Evolutionary conservation across 2,888 invertebrate genomes (phyloP), one percentile per base, ranked within the genome.

Genomic region (Trachelus iudaicus): DNA sequence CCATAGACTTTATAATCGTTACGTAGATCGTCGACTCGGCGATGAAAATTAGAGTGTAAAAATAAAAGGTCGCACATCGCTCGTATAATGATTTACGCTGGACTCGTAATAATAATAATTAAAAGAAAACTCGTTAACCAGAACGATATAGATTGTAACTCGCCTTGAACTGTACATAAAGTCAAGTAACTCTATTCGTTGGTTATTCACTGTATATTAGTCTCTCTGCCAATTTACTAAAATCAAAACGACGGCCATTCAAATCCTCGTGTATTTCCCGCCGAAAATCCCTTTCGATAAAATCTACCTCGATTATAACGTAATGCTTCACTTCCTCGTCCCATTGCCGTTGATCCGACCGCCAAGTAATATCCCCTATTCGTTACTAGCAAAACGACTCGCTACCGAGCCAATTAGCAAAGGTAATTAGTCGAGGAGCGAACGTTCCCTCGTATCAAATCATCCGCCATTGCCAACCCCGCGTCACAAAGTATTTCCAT

Each of bases 111-210:
- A 30, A 30, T n/a, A 12, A 30, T 35, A 35, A 3, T 34, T 0
- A 56, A 40, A 15, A 15, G 0, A 4, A 40, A 56, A 23, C 9
- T 56, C 56, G 23, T 9, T 56, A 89, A 87, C 84, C 84, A 83
- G 87, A 81, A 78, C 87, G 82, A 23, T 85, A 33, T 86, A 87
- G 88, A 90, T 88, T 85, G 88, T 88, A 82, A 88, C 86, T 88
- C 78, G 84, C 89, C 89, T 89, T 87, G 89, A 82, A 86, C 74
- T n/a, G 37, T 35, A 13, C 6, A 34, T 35, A 9, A 9, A 6
- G 9, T 56, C 15, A 23, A 23, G 56, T 9, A 23, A 56, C 9
- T 56, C 56, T 56, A 15, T 56, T 23, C 4, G 2, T 15, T 40
- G 4, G 1, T 15, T 0, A 40, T 40, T 15, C 4, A 37, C 12